Conservation (phyloP, 2,797 vertebrate genomes). For the Notoglanidium macrostoma region DNA sequence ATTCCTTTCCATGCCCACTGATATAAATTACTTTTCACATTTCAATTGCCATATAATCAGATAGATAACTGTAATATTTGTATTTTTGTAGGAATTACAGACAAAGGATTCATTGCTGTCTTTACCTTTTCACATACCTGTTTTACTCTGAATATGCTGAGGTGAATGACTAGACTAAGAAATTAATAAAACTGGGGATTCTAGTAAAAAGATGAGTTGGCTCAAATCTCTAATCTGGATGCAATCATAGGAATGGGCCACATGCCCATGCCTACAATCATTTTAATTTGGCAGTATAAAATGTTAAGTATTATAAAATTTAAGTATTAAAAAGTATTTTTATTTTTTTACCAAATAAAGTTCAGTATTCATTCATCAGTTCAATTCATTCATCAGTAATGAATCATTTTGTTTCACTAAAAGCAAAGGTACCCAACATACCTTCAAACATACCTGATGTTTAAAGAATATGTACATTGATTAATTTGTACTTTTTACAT, state of each 20-base stretch:
- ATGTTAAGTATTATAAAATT: background rate
- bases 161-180: constrained; percentile 60
- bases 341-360: background rate
- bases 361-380: background rate
- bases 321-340: background rate
- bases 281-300: background rate
- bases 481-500: background rate
- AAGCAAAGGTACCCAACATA: background rate
- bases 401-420: background rate
- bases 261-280: background rate
- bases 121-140: constrained; percentile 51
- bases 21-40: background rate
- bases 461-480: background rate
- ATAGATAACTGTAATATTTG: background rate
- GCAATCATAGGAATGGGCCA: background rate
- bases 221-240: background rate
- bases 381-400: background rate
- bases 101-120: background rate
- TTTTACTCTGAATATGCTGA: constrained; percentile 63
- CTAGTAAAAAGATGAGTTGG: background rate
- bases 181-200: background rate
- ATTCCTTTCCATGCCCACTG: background rate
- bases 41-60: background rate
- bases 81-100: background rate
- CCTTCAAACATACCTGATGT: background rate